These are phyloP conservation scores for Sebastes oblongus DNA, from an alignment of 2,797 vertebrate species.

Conservation along the genomic window DNA sequence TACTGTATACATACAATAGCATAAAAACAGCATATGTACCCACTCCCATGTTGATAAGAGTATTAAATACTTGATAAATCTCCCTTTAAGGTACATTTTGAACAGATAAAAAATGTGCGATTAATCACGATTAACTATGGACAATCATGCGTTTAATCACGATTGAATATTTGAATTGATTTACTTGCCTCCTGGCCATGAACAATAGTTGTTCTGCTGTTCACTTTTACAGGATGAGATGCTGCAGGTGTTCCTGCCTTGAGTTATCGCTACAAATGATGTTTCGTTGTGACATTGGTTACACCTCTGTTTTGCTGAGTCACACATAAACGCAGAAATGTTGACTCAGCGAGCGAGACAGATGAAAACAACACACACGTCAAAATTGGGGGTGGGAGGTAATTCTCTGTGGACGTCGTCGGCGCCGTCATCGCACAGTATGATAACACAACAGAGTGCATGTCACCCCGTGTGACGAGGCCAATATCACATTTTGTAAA, in stretches of 20 bases:
- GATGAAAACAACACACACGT: background rate
- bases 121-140: too few relatives aligned
- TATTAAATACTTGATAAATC: too few relatives aligned
- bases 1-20: too few relatives aligned
- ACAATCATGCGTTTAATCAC: too few relatives aligned
- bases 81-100: too few relatives aligned
- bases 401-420: background rate
- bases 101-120: too few relatives aligned
- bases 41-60: too few relatives aligned
- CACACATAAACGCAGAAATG: background rate
- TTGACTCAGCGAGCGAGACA: background rate
- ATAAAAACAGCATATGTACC: too few relatives aligned
- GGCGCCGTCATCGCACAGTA: background rate
- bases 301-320: background rate
- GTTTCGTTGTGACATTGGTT: background rate
- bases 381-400: background rate
- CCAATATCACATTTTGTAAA: conserved; percentile 22
- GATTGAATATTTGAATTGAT: too few relatives aligned
- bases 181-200: background rate
- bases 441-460: conserved; percentile 9
- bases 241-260: background rate
- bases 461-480: conserved; percentile 8
- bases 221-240: background rate
- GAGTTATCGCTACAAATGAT: background rate
- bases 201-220: background rate